Conservation (phyloP, 2,113 vertebrate genomes). For the Ceuthmochares aereus region DNA sequence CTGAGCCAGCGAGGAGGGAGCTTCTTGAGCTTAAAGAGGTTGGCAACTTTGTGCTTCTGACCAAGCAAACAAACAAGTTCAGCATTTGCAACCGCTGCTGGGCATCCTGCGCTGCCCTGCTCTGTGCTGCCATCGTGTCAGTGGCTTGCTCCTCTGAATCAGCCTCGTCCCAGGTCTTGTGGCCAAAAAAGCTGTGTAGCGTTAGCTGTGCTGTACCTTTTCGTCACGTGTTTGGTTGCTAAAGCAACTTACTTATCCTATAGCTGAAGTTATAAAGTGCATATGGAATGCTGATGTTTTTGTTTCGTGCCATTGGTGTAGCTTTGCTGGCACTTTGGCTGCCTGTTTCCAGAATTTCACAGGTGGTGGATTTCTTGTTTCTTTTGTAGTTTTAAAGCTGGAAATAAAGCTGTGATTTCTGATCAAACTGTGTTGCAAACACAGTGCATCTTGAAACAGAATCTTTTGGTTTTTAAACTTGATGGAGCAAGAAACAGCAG, state of each 20-base stretch:
- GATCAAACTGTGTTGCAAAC: neutral
- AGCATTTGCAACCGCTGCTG: neutral
- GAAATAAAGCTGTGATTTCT: conserved; percentile 42
- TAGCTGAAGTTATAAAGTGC: conserved; percentile 14
- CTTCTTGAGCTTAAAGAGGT: neutral
- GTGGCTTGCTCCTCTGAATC: neutral
- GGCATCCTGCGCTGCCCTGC: neutral
- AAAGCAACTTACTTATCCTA: neutral
- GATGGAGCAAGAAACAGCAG: neutral
- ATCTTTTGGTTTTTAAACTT: neutral
- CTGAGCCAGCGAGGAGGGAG: neutral
- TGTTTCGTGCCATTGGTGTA: conserved; percentile 15
- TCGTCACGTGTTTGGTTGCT: neutral
- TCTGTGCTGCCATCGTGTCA: neutral
- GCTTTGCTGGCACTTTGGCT: conserved; percentile 44
- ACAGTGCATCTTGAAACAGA: neutral
- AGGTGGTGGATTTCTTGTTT: neutral
- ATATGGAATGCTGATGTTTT: conserved; percentile 30
- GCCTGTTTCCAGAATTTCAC: neutral
- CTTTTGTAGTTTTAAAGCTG: neutral
- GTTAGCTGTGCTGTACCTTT: neutral
- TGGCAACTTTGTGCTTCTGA: neutral
- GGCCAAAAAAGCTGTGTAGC: neutral
- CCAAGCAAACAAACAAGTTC: accelerated
- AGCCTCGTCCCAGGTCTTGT: neutral